Percentiles rank a stretch among this genome's conserved stretches.
Evolutionary conservation across 2,888 invertebrate genomes (phyloP).

Genomic region (Drosophila paranaensis): DNA sequence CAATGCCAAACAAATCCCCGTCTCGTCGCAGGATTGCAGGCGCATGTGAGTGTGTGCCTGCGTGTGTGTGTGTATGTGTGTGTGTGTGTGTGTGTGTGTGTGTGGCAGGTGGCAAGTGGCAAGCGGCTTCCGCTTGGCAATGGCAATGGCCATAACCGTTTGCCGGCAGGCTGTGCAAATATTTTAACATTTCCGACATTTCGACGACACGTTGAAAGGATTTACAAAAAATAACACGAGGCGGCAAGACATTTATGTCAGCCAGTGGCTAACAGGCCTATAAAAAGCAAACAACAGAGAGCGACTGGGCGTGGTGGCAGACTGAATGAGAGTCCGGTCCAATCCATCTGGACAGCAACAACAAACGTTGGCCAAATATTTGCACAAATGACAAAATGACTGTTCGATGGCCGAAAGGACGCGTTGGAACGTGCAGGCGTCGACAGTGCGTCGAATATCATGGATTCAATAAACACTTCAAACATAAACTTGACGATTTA

Average conservation of each 20-base stretch:
- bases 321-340: neutral
- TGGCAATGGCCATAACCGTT: conserved; percentile 30
- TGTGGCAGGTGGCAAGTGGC: conserved; percentile 8
- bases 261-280: conserved; percentile 46
- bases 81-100: neutral
- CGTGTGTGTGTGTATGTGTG: neutral
- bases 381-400: conserved; percentile 56
- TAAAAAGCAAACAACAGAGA: conserved; percentile 30
- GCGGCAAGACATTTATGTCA: conserved; percentile 44
- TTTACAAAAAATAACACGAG: conserved; percentile 67
- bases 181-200: conserved; percentile 79
- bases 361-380: conserved; percentile 67
- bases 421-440: conserved; percentile 43
- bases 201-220: conserved; percentile 82
- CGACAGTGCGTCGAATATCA: conserved; percentile 78
- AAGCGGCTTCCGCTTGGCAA: conserved; percentile 34
- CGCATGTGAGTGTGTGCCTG: neutral
- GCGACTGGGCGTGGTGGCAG: neutral
- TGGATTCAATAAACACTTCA: conserved; percentile 85
- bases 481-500: conserved; percentile 84
- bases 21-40: conserved; percentile 3
- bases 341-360: conserved; percentile 41
- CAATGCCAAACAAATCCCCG: conserved; percentile 48
- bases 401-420: conserved; percentile 18
- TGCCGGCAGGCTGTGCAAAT: conserved; percentile 71